Base-by-base conservation (phyloP, 1,140 invertebrate genomes). In the Drosophila ogumai region DNA sequence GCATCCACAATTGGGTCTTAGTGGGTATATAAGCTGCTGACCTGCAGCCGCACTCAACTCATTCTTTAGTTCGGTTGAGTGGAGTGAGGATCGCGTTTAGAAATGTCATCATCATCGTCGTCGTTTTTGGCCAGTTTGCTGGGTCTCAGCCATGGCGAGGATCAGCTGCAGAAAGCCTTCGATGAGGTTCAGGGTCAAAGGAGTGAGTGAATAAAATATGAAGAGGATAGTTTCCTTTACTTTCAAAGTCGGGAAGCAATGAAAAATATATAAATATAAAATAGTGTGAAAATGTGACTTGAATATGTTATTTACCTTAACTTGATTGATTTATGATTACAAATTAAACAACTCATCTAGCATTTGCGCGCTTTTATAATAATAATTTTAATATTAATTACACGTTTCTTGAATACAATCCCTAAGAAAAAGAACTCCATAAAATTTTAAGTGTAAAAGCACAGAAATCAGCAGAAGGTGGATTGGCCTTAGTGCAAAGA, bases 71-170 rank as follows among this genome's bases (percentile, higher is more conserved):
- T 50, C 3, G 15, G 19, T 41, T 73, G 28, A 10, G 44, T 32
- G 28, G 36, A 65, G 40, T 43, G 34, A 34, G 12, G 54, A 57
- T 55, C 69, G 46, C 47, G 32, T 6, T 1, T 25, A 22, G 0
- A 36, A 66, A 81, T 54, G 79, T 79, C 68, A 61, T 52, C 63
- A 10, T 55, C 77, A 15, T 41, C 63, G 72, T 52, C 64, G 6
- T 59, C 78, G 13, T 54, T 74, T 38, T 71, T 86, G 63, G 82
- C 82, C 31, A 61, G 31, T 46, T 60, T 86, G 34, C 38, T 86
- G 17, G 82, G 75, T 22, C 69, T 87, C 32, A 75, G 59, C 40
- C 60, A 44, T 25, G 57, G 58, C 15, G 74, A 75, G 36, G 68
- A 81, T 22, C 47, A 67, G n/a, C 40, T 38, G 32, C 34, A 44